A percentile compares a stretch with the other conserved stretches of the same genome.
Evolutionary conservation across 1,140 invertebrate species (phyloP).

Genomic region (Scaptomyza pallida): DNA sequence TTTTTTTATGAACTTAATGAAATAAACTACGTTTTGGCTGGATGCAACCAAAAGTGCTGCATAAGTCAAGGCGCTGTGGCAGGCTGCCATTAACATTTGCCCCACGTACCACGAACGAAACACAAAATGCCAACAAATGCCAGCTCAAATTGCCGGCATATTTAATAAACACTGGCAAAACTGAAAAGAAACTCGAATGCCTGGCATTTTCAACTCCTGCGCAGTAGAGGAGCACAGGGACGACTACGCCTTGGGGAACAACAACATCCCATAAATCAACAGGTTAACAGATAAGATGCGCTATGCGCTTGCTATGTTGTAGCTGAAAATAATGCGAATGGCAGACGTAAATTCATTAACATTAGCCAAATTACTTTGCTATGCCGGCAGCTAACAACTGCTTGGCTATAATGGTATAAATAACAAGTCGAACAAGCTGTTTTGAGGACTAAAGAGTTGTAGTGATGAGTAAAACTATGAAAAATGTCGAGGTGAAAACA

Average conservation of each 20-base stretch:
- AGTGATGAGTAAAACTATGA: neutral
- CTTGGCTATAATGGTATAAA: slow-evolving; percentile 21
- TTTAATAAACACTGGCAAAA: slow-evolving; percentile 78
- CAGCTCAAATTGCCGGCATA: slow-evolving; percentile 57
- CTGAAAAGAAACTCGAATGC: slow-evolving; percentile 52
- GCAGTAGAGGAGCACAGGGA: neutral
- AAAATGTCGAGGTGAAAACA: neutral
- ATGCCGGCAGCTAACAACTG: slow-evolving; percentile 14
- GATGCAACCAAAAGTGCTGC: slow-evolving; percentile 54
- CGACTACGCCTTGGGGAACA: slow-evolving; percentile 5
- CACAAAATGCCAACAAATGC: slow-evolving; percentile 50
- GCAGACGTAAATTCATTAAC: slow-evolving; percentile 57
- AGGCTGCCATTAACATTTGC: slow-evolving; percentile 54
- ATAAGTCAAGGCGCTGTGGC: slow-evolving; percentile 41
- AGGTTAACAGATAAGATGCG: slow-evolving; percentile 50
- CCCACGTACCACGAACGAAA: slow-evolving; percentile 60
- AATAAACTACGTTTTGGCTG: slow-evolving; percentile 55
- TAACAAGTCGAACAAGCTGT: slow-evolving; percentile 11
- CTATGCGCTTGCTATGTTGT: neutral
- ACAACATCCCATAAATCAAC: slow-evolving; percentile 46
- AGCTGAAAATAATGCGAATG: slow-evolving; percentile 1
- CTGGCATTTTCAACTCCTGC: slow-evolving; percentile 15
- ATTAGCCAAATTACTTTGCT: slow-evolving; percentile 49
- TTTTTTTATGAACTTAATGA: slow-evolving; percentile 71
- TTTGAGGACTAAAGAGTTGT: neutral